Base-by-base conservation (phyloP, 2,888 invertebrate species). In the Morinoia aosen region DNA sequence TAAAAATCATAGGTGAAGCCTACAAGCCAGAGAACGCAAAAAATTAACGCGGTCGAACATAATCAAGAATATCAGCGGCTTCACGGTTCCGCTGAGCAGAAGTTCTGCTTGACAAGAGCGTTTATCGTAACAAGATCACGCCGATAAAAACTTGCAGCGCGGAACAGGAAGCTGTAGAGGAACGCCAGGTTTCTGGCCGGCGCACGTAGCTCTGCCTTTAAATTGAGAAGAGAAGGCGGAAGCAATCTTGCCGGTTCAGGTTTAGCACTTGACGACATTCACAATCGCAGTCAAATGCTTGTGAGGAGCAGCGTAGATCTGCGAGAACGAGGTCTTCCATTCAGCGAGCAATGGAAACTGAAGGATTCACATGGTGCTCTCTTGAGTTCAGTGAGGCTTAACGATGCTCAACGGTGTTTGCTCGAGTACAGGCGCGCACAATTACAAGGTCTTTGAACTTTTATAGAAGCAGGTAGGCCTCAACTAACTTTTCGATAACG, bases 61-160 rank as follows among this genome's bases (percentile, higher is more conserved):
- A 48, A 48, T 90, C 90, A 90, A 39, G 16, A 90, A 90, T 48
- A 90, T 76, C 90, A 39, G 10, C 58, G n/a, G 57, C 93, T 93
- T n/a, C 56, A 57, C 58, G 93, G 56, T 57, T 93, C 57, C 57
- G 39, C 90, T 39, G 40, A 57, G 93, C 19, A 93, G 48, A 33
- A 93, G 93, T 25, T 57, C 39, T 33, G n/a, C 48, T 57, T 93
- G 33, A n/a, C 93, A 48, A 39, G 56, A 11, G 19, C 12, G 57
- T 93, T 93, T 93, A 93, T 93, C 93, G 93, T 93, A 93, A 93
- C 93, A 93, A 93, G 57, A 93, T 93, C 93, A n/a, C 16, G 58
- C 93, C 56, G 57, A 48, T 48, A 48, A 48, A 57, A 57, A 25
- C 3, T 93, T 57, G 58, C 57, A 57, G 93, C 56, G 19, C 56